phyloP scores from a whole-genome alignment of 2,888 invertebrate species.

The Adineta ricciae region DNA sequence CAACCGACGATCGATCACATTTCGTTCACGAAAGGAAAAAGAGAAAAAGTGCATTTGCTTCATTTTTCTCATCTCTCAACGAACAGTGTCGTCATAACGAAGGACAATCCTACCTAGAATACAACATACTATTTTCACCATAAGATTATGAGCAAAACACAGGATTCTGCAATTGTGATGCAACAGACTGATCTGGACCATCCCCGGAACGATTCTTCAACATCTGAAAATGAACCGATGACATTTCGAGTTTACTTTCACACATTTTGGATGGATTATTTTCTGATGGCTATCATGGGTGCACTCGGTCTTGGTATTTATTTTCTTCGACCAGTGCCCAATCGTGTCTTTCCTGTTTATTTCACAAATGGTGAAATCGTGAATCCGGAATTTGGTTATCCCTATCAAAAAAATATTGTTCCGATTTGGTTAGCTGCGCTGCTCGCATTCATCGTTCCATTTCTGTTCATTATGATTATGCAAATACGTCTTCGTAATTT shows the following conservation, averaged over 20 bases:
- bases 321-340: not conserved
- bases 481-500: conserved; percentile 15
- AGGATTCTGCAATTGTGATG: not conserved
- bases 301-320: not conserved
- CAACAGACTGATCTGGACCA: not conserved
- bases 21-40: not conserved
- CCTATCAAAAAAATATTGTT: not conserved
- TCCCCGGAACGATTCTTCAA: not conserved
- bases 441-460: not conserved
- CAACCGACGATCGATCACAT: not conserved
- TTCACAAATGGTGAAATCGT: not conserved
- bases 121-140: too few relatives aligned
- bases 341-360: conserved; percentile 20
- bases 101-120: too few relatives aligned
- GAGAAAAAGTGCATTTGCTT: not conserved
- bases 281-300: not conserved
- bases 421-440: not conserved
- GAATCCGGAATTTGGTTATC: conserved; percentile 9
- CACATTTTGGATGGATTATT: conserved; percentile 8
- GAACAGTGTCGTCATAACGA: too few relatives aligned
- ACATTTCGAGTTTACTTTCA: not conserved
- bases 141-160: not conserved
- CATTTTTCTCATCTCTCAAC: not conserved
- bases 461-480: not conserved
- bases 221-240: not conserved